Evolutionary conservation across 2,113 vertebrate genomes (phyloP), one percentile per base, ranked within the genome.

Genomic region (Lepus timidus): DNA sequence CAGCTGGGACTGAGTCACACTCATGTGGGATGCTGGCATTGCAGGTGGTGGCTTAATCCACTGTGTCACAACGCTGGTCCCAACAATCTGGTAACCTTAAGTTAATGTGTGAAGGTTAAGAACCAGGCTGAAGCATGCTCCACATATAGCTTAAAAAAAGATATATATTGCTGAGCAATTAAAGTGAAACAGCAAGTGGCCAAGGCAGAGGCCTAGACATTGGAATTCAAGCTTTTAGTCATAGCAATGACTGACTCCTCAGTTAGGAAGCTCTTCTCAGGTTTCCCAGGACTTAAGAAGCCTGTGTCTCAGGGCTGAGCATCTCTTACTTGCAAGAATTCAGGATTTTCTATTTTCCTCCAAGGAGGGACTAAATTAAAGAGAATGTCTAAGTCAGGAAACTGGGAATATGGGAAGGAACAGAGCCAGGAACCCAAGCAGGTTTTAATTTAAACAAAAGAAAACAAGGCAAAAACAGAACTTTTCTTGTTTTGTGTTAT

Each of bases 401-500:
- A 76, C 16, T 71, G 9, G 13, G 5, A 6, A 51, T 83, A 76
- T 22, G n/a, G 55, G 55, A 80, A 62, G 29, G 4, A 73, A 52
- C 13, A 68, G 14, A 36, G 10, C 5, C 64, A 94, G 19, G 12
- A 86, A 86, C 84, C 27, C 33, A 81, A 33, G 12, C 10, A 67
- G 1, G 10, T 44, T 80, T 83, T 82, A 17, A 23, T 31, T 81
- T 62, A 51, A 62, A 23, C 5, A 25, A 23, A 5, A 25, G 39
- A 49, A 62, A 12, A 39, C 44, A 44, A 44, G 44, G 44, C 44
- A 44, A 44, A 44, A 44, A 44, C 44, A 44, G 44, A 44, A 44
- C 14, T 75, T 70, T 89, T n/a, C 16, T 7, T 78, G n/a, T 88
- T 94, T 92, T 27, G 4, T 64, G 74, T 83, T 85, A 6, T 93